phyloP scores from a whole-genome alignment of 2,888 invertebrate species.

The Sphinx pinastri region DNA sequence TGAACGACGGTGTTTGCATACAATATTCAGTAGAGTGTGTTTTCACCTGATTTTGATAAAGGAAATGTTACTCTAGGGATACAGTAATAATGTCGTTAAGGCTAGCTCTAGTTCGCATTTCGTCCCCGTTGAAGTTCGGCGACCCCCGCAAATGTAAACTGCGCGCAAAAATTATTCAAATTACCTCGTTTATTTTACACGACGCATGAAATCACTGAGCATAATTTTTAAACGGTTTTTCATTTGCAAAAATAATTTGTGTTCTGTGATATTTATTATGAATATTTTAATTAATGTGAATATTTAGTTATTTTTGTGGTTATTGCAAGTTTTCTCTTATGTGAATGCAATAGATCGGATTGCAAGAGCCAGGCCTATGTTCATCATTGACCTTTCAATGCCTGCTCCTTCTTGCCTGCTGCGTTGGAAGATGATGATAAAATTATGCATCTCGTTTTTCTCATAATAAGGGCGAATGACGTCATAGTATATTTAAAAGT shows the following conservation, averaged over 20 bases:
- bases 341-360: no score
- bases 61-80: constrained; percentile 38
- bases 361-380: no score
- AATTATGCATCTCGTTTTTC: no score
- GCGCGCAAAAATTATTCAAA: constrained; percentile 5
- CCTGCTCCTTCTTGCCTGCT: no score
- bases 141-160: constrained; percentile 28
- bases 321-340: no score
- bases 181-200: neutral
- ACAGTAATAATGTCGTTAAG: constrained; percentile 37
- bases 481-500: neutral
- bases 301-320: no score
- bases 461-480: neutral
- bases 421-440: no score
- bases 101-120: constrained; percentile 26
- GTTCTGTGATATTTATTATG: neutral
- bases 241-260: neutral
- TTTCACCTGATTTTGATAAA: constrained; percentile 36
- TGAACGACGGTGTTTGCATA: constrained; percentile 37
- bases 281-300: neutral
- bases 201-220: neutral
- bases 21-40: constrained; percentile 39
- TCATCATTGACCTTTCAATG: no score
- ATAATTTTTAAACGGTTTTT: neutral
- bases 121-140: constrained; percentile 35